Evolutionary conservation across 2,113 vertebrate species (phyloP).

Genomic region (Phocoena sinus): DNA sequence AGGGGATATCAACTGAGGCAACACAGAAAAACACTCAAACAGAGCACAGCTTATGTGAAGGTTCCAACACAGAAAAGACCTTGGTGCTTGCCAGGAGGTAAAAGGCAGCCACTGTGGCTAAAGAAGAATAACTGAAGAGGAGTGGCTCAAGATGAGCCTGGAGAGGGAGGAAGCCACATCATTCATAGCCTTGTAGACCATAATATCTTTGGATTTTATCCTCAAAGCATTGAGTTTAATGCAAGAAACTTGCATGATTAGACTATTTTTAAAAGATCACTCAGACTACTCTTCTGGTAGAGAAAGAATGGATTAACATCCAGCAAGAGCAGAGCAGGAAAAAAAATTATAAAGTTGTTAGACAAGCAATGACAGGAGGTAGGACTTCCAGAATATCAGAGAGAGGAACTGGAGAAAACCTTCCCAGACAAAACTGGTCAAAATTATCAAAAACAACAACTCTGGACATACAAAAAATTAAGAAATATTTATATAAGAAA

Average conservation of each 20-base stretch:
- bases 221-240: neutral
- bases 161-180: neutral
- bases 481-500: neutral
- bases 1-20: neutral
- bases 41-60: too few species aligned
- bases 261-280: neutral
- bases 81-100: neutral
- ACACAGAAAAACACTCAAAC: neutral
- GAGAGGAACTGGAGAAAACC: neutral
- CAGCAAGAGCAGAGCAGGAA: neutral
- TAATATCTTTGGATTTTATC: neutral
- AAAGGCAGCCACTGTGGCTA: neutral
- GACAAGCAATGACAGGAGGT: neutral
- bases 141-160: neutral
- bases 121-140: neutral
- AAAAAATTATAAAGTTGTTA: neutral
- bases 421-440: neutral
- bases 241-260: neutral
- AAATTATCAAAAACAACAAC: neutral
- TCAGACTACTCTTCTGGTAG: neutral
- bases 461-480: neutral
- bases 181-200: neutral
- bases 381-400: neutral
- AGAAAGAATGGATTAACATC: neutral
- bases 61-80: neutral